These are phyloP conservation scores for Garra rufa DNA, from an alignment of 2,113 vertebrate species.

Conservation along the genomic window DNA sequence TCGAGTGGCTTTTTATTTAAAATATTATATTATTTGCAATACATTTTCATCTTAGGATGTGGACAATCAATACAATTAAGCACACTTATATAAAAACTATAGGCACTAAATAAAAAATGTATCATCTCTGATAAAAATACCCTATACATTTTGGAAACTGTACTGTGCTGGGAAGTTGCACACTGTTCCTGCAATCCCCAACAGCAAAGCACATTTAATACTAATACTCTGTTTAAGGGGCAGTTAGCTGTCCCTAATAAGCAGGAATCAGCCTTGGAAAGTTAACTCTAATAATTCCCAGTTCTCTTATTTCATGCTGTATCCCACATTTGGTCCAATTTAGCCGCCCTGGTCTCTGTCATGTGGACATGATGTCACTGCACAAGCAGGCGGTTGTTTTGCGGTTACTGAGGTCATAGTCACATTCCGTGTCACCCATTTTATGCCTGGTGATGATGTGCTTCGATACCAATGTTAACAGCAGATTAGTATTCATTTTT, in stretches of 20 bases:
- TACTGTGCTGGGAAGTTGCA: background rate
- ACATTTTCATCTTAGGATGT: too few relatives aligned
- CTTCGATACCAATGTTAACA: slow-evolving; percentile 27
- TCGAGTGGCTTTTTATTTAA: too few relatives aligned
- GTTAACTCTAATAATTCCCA: slow-evolving; percentile 30
- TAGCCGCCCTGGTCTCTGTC: slow-evolving; percentile 29
- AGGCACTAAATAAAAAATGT: too few relatives aligned
- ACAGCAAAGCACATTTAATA: slow-evolving; percentile 17
- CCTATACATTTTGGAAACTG: background rate
- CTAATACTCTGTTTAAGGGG: background rate
- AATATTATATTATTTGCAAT: too few relatives aligned
- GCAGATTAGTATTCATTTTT: background rate
- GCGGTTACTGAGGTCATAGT: slow-evolving; percentile 37
- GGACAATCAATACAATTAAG: too few relatives aligned
- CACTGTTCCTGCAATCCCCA: background rate
- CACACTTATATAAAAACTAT: too few relatives aligned
- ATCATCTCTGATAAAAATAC: too few relatives aligned
- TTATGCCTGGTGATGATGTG: slow-evolving; percentile 21
- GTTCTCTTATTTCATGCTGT: slow-evolving; percentile 25
- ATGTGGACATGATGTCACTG: slow-evolving; percentile 58
- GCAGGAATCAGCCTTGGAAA: background rate
- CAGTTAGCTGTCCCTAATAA: background rate
- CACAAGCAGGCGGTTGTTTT: slow-evolving; percentile 42
- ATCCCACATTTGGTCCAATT: slow-evolving; percentile 12
- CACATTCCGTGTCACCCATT: slow-evolving; percentile 25